Evolutionary conservation across 2,113 vertebrate genomes (phyloP).

Genomic region (Microcebus jonahi): DNA sequence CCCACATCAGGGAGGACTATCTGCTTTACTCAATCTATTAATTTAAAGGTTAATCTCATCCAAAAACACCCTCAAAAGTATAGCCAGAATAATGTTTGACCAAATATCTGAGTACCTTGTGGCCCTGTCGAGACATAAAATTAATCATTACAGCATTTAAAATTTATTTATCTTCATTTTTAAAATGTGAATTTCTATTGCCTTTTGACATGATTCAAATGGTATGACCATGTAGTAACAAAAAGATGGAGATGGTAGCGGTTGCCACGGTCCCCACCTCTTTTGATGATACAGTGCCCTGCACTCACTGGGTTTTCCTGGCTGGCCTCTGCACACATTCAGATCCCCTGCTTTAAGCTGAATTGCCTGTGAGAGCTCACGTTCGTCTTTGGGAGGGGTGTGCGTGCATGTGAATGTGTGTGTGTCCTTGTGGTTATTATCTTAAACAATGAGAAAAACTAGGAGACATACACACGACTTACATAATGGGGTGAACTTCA

Average conservation of each 20-base stretch:
- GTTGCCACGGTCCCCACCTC: too few relatives aligned
- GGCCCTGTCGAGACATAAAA: background rate
- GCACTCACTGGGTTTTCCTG: background rate
- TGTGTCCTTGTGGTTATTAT: background rate
- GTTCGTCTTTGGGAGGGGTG: background rate
- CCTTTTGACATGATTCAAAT: background rate
- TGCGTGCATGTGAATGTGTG: background rate
- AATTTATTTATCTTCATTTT: background rate
- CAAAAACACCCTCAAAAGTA: background rate
- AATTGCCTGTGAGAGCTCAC: background rate
- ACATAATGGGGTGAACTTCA: background rate
- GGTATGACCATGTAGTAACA: background rate
- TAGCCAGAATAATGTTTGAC: background rate
- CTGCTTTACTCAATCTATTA: background rate
- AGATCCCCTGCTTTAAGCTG: background rate
- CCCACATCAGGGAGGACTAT: background rate
- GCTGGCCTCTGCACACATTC: background rate
- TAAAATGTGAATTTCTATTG: background rate
- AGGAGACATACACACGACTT: background rate
- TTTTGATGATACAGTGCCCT: too few relatives aligned
- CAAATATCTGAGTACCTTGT: background rate
- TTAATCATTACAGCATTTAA: background rate
- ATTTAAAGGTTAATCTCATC: background rate
- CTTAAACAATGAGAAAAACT: background rate
- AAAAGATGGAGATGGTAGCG: background rate